A percentile compares a stretch with the other conserved stretches of the same genome.
Evolutionary conservation across 2,797 vertebrate genomes (phyloP).

Genomic region (Amphiprion clarkii): DNA sequence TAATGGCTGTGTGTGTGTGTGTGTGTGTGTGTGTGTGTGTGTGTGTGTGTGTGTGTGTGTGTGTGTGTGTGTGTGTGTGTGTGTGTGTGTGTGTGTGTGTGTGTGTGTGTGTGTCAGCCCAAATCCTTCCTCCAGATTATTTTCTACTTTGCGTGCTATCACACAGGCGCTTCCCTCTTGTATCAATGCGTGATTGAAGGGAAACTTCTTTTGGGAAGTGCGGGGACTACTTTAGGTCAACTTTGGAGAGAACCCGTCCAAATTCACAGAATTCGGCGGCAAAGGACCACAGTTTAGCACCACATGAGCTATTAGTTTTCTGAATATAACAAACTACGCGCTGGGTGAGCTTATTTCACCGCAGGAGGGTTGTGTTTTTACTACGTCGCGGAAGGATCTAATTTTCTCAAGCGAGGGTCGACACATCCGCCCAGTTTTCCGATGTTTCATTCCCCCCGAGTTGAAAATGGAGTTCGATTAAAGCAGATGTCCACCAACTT

Average conservation of each 20-base stretch:
- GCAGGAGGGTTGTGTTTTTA: constrained; percentile 68
- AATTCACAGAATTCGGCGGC: neutral
- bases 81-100: constrained; percentile 13
- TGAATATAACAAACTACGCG: neutral
- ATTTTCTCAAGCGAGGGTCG: constrained; percentile 82
- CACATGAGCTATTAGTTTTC: neutral
- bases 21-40: constrained; percentile 16
- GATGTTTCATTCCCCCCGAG: constrained; percentile 83
- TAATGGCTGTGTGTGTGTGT: constrained; percentile 60
- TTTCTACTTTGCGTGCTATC: constrained; percentile 79
- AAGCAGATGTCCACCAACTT: constrained; percentile 85
- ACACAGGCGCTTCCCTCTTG: constrained; percentile 79
- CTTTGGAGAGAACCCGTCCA: constrained; percentile 43
- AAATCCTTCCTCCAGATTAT: constrained; percentile 73
- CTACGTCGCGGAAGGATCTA: constrained; percentile 87
- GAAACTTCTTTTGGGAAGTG: constrained; percentile 89
- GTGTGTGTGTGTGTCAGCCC: constrained; percentile 11
- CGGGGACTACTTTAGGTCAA: constrained; percentile 83
- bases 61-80: constrained; percentile 1
- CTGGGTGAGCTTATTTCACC: neutral
- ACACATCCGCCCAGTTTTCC: constrained; percentile 91
- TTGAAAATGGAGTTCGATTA: constrained; percentile 91
- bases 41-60: neutral
- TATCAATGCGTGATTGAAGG: constrained; percentile 85
- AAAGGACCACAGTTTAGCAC: rapidly evolving